Percentiles rank a stretch among this genome's conserved stretches.
Conservation (phyloP, 53 echinoderm and acorn worm species). For the Holothuria leucospilota region DNA sequence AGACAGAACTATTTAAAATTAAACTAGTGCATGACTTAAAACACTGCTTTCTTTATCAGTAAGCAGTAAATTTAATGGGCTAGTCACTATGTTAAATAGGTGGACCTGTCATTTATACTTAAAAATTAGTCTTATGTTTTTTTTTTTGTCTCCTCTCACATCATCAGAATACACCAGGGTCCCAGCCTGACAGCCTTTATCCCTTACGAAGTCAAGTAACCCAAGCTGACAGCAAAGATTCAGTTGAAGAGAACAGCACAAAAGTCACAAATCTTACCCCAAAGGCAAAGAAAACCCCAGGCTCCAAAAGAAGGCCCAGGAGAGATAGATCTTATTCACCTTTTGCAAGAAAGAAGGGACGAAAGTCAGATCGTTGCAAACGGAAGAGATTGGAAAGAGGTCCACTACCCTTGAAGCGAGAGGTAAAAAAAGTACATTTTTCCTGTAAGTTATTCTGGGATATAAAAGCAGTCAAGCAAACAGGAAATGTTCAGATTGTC, state of each 20-base stretch:
- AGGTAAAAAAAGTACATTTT: not conserved
- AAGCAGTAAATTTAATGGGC: too few relatives aligned
- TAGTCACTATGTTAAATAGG: not conserved
- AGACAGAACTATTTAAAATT: too few relatives aligned
- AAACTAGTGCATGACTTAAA: too few relatives aligned
- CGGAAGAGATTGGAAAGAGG: slow-evolving; percentile 21
- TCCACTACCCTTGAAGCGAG: slow-evolving; percentile 26
- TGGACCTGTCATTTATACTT: not conserved
- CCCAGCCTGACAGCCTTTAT: slow-evolving; percentile 73
- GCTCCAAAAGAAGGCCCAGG: not conserved
- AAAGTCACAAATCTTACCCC: not conserved
- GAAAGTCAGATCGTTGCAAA: slow-evolving; percentile 9
- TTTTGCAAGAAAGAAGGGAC: slow-evolving; percentile 13
- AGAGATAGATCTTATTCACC: not conserved
- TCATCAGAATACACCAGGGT: slow-evolving; percentile 30
- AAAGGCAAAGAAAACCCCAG: not conserved
- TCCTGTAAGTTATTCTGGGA: too few relatives aligned
- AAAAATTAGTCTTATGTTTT: not conserved
- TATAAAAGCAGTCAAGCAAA: too few relatives aligned
- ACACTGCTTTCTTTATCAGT: too few relatives aligned
- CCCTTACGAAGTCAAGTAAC: slow-evolving; percentile 71
- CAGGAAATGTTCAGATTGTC: too few relatives aligned
- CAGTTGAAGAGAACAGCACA: too few relatives aligned
- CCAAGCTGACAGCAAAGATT: not conserved
- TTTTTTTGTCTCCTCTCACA: not conserved